Evolutionary conservation across 2,113 vertebrate species (phyloP).

Genomic region (Gila orcuttii): DNA sequence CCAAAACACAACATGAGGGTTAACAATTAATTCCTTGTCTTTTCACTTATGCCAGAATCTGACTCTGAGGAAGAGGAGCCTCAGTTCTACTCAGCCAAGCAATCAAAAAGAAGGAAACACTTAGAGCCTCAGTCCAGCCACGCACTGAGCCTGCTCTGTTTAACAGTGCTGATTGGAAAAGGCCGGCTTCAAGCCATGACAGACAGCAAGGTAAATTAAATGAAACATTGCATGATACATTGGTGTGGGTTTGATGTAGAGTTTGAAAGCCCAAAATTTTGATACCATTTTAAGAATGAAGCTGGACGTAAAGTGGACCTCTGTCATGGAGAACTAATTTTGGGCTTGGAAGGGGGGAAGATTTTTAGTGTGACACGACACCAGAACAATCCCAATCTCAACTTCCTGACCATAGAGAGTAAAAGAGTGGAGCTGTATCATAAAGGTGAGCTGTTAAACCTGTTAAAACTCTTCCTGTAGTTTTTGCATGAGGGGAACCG

Average conservation of each 20-base stretch:
- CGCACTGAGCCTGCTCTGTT: constrained; percentile 81
- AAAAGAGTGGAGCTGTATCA: constrained; percentile 84
- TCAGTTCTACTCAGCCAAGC: constrained; percentile 76
- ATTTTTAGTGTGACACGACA: constrained; percentile 89
- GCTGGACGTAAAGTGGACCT: constrained; percentile 68
- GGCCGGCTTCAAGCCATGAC: constrained; percentile 85
- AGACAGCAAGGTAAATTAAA: constrained; percentile 79
- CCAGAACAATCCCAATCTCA: constrained; percentile 83
- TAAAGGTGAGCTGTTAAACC: constrained; percentile 73
- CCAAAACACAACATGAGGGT: too few species aligned
- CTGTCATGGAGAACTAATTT: constrained; percentile 82
- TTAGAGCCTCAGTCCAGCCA: constrained; percentile 63
- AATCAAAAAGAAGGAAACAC: constrained; percentile 61
- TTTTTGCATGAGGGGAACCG: not conserved
- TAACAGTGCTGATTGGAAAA: constrained; percentile 80
- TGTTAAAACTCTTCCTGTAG: not conserved
- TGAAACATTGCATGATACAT: not conserved
- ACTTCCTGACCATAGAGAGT: constrained; percentile 87
- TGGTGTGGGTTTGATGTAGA: not conserved
- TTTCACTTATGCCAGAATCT: constrained; percentile 73
- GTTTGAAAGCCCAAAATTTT: not conserved
- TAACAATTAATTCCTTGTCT: not conserved
- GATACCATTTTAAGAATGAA: constrained; percentile 71
- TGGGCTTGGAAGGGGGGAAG: constrained; percentile 86
- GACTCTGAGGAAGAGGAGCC: constrained; percentile 89